These are phyloP conservation scores for Chamaetylas fuelleborni DNA, from an alignment of 2,113 vertebrate genomes.

Conservation along the genomic window DNA sequence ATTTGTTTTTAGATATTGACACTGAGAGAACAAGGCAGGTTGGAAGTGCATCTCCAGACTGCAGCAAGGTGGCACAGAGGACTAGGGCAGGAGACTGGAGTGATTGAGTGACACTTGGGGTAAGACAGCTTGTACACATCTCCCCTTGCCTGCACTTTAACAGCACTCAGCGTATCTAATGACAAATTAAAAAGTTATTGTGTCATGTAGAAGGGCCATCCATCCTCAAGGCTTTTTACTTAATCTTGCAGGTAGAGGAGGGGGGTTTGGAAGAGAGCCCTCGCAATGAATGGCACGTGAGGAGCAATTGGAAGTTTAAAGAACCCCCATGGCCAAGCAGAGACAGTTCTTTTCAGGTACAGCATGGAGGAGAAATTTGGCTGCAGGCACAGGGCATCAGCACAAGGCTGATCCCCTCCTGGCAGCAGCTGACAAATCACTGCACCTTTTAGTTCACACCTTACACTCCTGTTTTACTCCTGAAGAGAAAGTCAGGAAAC, in stretches of 20 bases:
- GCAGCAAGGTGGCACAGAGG: background rate
- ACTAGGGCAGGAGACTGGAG: background rate
- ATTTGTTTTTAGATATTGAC: background rate
- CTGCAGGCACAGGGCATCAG: background rate
- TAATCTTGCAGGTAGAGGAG: background rate
- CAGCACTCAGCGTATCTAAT: background rate
- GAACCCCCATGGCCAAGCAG: background rate
- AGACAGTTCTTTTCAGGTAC: background rate
- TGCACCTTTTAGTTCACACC: background rate
- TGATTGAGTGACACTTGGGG: background rate
- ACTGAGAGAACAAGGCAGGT: background rate
- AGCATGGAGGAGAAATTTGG: background rate
- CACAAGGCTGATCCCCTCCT: background rate
- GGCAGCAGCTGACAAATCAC: background rate
- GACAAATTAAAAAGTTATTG: background rate
- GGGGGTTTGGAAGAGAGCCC: background rate
- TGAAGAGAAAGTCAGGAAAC: slow-evolving; percentile 14
- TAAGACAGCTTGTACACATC: background rate
- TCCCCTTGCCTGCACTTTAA: background rate
- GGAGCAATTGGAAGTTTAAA: background rate
- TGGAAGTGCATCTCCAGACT: background rate
- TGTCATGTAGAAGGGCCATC: background rate
- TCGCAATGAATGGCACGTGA: background rate
- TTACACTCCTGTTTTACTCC: background rate
- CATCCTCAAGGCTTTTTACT: background rate